These are phyloP conservation scores for Parazoanthus atlanticus DNA, from an alignment of 92 coral and sea anemone genomes.

Conservation along the genomic window DNA sequence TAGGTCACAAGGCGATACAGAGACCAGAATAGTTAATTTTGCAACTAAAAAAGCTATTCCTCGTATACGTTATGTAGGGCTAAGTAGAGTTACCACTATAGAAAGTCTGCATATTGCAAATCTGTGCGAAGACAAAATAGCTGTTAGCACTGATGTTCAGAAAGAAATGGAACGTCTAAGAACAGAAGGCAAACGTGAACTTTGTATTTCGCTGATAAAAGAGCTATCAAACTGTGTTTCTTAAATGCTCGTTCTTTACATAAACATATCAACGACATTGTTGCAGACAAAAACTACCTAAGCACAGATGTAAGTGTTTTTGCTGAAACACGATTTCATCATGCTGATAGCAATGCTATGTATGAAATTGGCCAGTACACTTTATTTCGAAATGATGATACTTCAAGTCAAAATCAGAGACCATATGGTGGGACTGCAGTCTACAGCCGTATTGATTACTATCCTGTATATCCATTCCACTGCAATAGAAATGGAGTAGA, in stretches of 20 bases:
- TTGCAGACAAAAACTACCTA: background rate
- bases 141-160: constrained; percentile 28
- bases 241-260: constrained; percentile 6
- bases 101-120: no score
- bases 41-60: no score
- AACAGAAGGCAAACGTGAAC: no score
- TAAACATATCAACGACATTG: background rate
- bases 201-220: no score
- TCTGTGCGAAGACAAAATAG: constrained; percentile 1
- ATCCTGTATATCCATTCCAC: constrained; percentile 47
- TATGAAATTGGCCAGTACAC: constrained; percentile 54
- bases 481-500: constrained; percentile 67
- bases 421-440: constrained; percentile 73
- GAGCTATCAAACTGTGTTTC: background rate
- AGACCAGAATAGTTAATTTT: background rate
- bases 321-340: constrained; percentile 57
- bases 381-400: constrained; percentile 69
- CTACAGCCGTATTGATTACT: no score
- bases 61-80: no score
- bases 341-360: constrained; percentile 44
- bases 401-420: constrained; percentile 48
- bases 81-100: no score
- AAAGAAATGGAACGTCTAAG: constrained; percentile 20
- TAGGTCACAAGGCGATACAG: background rate
- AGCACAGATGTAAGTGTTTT: constrained; percentile 27